Evolutionary conservation across 1,140 invertebrate genomes (phyloP).

Genomic region (Saxidomus purpurata): DNA sequence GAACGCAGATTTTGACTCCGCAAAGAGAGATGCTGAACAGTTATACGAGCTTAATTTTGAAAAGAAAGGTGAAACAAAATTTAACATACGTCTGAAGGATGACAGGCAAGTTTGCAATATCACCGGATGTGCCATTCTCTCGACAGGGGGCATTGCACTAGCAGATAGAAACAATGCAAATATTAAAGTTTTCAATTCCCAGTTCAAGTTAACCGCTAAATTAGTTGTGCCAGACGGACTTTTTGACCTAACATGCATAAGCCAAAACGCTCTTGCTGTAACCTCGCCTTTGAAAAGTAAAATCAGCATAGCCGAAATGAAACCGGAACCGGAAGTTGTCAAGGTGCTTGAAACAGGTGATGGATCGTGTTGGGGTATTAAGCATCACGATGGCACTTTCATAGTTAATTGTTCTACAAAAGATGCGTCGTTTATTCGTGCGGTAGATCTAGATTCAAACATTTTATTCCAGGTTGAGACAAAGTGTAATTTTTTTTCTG

Average conservation of each 20-base stretch:
- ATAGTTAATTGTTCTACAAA: constrained; percentile 44
- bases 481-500: constrained; percentile 53
- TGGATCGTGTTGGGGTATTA: constrained; percentile 58
- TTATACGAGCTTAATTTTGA: constrained; percentile 58
- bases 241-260: constrained; percentile 39
- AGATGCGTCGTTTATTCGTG: constrained; percentile 38
- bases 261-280: constrained; percentile 18
- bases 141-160: constrained; percentile 29
- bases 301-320: constrained; percentile 50
- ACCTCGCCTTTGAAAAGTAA: constrained; percentile 47
- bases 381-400: constrained; percentile 30
- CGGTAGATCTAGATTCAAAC: constrained; percentile 44
- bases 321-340: constrained; percentile 36
- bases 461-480: constrained; percentile 50
- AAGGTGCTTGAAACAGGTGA: constrained; percentile 29
- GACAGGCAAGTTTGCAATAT: constrained; percentile 48
- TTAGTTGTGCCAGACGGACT: constrained; percentile 30
- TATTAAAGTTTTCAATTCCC: constrained; percentile 54
- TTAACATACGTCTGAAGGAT: constrained; percentile 45
- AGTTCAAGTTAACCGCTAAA: constrained; percentile 14
- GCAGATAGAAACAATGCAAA: constrained; percentile 53
- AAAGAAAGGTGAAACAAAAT: constrained; percentile 62
- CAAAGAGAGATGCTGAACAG: constrained; percentile 29
- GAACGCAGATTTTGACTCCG: constrained; percentile 31
- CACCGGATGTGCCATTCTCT: constrained; percentile 48